phyloP scores from a whole-genome alignment of 2,113 vertebrate species.

The Chelonoidis abingdonii region DNA sequence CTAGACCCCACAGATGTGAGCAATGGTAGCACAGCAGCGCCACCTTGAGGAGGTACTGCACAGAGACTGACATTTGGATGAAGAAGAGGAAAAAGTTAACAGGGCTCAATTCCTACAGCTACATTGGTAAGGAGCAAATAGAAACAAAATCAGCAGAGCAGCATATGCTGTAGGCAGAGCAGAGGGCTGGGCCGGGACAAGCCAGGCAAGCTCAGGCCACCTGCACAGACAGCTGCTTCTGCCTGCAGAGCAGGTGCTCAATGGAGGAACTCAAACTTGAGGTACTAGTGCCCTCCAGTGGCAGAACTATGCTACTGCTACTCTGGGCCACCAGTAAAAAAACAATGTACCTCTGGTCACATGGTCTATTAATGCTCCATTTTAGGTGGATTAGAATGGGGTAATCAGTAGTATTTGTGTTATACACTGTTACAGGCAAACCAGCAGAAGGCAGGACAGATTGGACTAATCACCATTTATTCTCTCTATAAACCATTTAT shows the following conservation, averaged over 20 bases:
- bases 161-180: too few relatives aligned
- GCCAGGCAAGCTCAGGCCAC: neutral
- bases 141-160: neutral
- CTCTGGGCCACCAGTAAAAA: neutral
- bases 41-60: conserved; percentile 46
- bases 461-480: neutral
- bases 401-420: neutral
- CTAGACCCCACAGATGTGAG: neutral
- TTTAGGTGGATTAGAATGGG: neutral
- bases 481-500: neutral
- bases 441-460: neutral
- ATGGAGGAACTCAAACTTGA: neutral
- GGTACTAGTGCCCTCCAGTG: neutral
- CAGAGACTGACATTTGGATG: neutral
- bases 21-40: conserved; percentile 41
- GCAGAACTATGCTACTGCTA: neutral
- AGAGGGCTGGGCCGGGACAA: too few relatives aligned
- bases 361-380: too few relatives aligned
- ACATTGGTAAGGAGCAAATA: neutral
- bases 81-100: neutral
- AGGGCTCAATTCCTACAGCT: neutral
- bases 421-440: neutral
- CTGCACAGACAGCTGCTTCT: neutral
- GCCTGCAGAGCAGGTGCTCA: too few relatives aligned
- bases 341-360: too few relatives aligned